Percentiles rank a stretch among this genome's conserved stretches.
Evolutionary conservation across 2,888 invertebrate genomes (phyloP).

Genomic region (Zygothrica quintamaculata): DNA sequence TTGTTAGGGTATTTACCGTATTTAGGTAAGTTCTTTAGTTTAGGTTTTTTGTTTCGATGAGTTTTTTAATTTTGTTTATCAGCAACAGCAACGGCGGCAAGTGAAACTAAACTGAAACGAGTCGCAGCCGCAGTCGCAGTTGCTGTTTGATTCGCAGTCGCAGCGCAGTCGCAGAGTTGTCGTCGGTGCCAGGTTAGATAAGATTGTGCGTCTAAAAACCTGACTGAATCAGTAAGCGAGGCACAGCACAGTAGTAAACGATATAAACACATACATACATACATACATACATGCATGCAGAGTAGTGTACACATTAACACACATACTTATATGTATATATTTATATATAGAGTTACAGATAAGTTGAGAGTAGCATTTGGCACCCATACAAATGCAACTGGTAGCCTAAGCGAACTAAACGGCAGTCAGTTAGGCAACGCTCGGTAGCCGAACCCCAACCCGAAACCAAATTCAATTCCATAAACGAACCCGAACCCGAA

Average conservation of each 20-base stretch:
- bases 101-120: slow-evolving; percentile 69
- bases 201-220: slow-evolving; percentile 78
- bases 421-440: slow-evolving; percentile 49
- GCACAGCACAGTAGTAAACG: slow-evolving; percentile 70
- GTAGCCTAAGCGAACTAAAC: slow-evolving; percentile 54
- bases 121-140: slow-evolving; percentile 54
- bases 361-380: slow-evolving; percentile 38
- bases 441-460: slow-evolving; percentile 43
- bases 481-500: slow-evolving; percentile 9
- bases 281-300: slow-evolving; percentile 12
- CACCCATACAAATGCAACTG: slow-evolving; percentile 59
- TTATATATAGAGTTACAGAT: slow-evolving; percentile 20
- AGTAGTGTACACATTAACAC: slow-evolving; percentile 18
- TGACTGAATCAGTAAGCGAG: slow-evolving; percentile 65
- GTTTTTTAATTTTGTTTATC: slow-evolving; percentile 50
- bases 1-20: not conserved
- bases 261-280: slow-evolving; percentile 61
- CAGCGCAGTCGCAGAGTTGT: slow-evolving; percentile 37
- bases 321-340: too few species aligned
- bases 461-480: slow-evolving; percentile 2
- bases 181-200: slow-evolving; percentile 72
- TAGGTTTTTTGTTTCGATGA: slow-evolving; percentile 23
- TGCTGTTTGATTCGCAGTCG: too few species aligned
- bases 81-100: slow-evolving; percentile 63
- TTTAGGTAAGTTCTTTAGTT: slow-evolving; percentile 1